Base-by-base conservation (phyloP, 2,113 vertebrate species). In the Mus pahari region DNA sequence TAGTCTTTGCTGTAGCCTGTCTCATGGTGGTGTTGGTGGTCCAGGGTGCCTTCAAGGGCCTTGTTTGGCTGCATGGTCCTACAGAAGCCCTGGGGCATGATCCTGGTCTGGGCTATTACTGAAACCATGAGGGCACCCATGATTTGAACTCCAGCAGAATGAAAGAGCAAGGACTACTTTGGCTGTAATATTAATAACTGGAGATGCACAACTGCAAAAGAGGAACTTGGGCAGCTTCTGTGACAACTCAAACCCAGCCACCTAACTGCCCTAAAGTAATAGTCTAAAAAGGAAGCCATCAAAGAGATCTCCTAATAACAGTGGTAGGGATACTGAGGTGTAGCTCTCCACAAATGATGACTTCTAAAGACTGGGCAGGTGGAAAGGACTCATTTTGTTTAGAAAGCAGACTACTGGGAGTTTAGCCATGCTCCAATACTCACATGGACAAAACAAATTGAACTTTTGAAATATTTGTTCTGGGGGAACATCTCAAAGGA, bases 11-110 rank as follows among this genome's bases (percentile, higher is more conserved):
- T 42, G 20, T 39, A 22, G 9, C n/a, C 8, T 2, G 71, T 7
- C 1, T 39, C 7, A 24, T 73, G n/a, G 3, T 73, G 8, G n/a
- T 73, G 17, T 73, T 39, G 8, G 71, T 42, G 19, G 20, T 73
- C 8, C 9, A 22, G 9, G n/a, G n/a, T 73, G 9, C 71, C n/a
- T 39, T 20, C 4, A 0, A 42, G n/a, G 19, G 8, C n/a, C 1
- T 39, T 73, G 7, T 24, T 11, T 73, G 6, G 9, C 19, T 73
- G 0, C 20, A 39, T 73, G n/a, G n/a, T 42, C 4, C n/a, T 73
- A 73, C 19, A 42, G 71, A 3, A 73, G 8, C 71, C n/a, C 19
- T 24, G n/a, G n/a, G 9, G 8, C 4, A 42, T 20, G n/a, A 24
- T 39, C 71, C 39, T 39, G 20, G 71, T 73, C 20, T 24, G 71